Conservation (phyloP, 1,140 invertebrate species). For the Diabrotica virgifera region DNA sequence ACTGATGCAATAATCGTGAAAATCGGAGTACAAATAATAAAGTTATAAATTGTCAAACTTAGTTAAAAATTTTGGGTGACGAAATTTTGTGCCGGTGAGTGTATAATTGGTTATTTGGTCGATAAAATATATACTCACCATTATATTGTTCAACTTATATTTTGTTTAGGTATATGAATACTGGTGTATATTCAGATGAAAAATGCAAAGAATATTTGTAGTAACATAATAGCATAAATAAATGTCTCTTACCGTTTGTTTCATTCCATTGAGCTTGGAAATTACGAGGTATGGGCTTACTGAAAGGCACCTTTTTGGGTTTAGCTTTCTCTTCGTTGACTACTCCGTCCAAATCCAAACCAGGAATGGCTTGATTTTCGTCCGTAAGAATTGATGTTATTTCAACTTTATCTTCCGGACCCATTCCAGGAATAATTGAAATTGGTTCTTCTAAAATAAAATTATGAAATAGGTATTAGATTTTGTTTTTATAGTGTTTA, state of each 20-base stretch:
- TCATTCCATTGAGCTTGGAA: slow-evolving; percentile 97
- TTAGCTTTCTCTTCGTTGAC: slow-evolving; percentile 64
- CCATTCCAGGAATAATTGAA: slow-evolving; percentile 89
- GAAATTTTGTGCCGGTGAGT: no score
- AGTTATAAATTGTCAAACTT: no score
- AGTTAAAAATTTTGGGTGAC: no score
- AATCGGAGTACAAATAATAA: no score
- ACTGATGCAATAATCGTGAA: no score
- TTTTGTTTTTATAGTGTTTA: not conserved
- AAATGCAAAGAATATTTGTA: not conserved
- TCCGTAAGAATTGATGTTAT: slow-evolving; percentile 54
- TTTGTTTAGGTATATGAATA: no score
- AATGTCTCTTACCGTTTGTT: slow-evolving; percentile 48
- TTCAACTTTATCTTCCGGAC: slow-evolving; percentile 86
- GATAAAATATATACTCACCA: no score
- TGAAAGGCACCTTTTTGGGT: slow-evolving; percentile 83
- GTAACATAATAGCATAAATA: not conserved
- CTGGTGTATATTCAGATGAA: no score
- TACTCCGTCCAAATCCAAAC: slow-evolving; percentile 75
- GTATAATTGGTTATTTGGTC: no score
- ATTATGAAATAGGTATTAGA: not conserved
- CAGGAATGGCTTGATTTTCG: slow-evolving; percentile 73
- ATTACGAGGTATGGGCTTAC: slow-evolving; percentile 91
- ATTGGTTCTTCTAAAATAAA: slow-evolving; percentile 66
- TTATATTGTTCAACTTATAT: no score